A percentile compares a stretch with the other conserved stretches of the same genome.
These are phyloP conservation scores for Typhlomys cinereus DNA, from an alignment of 2,113 vertebrate species.

Conservation along the genomic window DNA sequence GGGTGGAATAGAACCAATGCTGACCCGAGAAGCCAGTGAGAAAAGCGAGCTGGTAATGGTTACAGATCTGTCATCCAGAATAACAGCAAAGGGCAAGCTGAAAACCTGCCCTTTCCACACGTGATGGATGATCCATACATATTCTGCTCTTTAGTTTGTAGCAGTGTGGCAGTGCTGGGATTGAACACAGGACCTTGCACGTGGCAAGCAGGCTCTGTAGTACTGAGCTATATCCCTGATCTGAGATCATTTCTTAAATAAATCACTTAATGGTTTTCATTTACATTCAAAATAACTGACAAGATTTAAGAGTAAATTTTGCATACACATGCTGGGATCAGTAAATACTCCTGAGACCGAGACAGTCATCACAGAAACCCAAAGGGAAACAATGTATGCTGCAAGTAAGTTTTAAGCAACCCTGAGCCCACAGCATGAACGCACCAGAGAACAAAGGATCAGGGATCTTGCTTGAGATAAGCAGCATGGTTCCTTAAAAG, in stretches of 20 bases:
- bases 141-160: neutral
- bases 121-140: neutral
- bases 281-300: neutral
- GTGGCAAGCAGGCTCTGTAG: neutral
- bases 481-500: neutral
- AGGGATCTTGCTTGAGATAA: neutral
- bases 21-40: neutral
- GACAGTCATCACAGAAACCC: neutral
- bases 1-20: too few relatives aligned
- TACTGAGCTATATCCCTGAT: neutral
- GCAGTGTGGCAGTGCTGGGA: neutral
- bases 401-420: neutral
- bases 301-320: neutral
- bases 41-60: neutral
- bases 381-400: neutral
- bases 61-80: neutral
- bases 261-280: neutral
- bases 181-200: neutral
- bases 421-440: neutral
- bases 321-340: neutral
- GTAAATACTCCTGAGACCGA: neutral
- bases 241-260: neutral
- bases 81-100: neutral
- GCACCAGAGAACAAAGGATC: neutral
- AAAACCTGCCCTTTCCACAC: too few relatives aligned